Evolutionary conservation across 2,113 vertebrate species (phyloP), one percentile per base, ranked within the genome.

Genomic region (Macrotis lagotis): DNA sequence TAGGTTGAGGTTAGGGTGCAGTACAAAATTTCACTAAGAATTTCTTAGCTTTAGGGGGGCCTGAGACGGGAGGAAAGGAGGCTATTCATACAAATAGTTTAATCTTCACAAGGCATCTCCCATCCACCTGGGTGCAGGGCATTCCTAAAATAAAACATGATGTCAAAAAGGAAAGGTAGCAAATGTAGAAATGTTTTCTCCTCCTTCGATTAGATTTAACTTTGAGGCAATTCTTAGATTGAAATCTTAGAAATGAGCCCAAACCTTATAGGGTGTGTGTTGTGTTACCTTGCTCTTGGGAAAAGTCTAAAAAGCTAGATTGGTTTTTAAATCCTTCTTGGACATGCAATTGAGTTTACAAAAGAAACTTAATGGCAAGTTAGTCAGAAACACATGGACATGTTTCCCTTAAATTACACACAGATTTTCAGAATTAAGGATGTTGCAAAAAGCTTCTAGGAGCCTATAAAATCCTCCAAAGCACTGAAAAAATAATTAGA

Each of bases 351-450:
- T 95, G 88, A 97, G 48, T 91, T 97, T 91, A 94, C 91, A 96
- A 96, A 97, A 93, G 91, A 96, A 94, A 91, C 83, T 93, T 96
- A 96, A 93, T 97, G 83, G 93, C 92, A 96, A 94, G 93, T 97
- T 97, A 96, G 92, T 94, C 93, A 96, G 88, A 95, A 96, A 97
- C 94, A 95, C 93, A 95, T 97, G 93, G 93, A 48, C 91, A 66
- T 95, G 52, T 95, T 97, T 95, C 52, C 83, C 96, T 93, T 97
- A 96, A 97, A 96, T 96, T 92, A 51, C 50, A 96, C 91, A 95
- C 89, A 97, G 51, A 95, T 96, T 96, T 97, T 96, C 53, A 94
- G 92, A 95, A 97, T 93, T 96, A 97, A 96, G 48, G 92, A 96
- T 97, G 88, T 92, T 83, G 96, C 93, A 96, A 94, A 83, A 95